Conservation (phyloP, 2,888 invertebrate genomes). For the Scaptomyza polygonia region DNA sequence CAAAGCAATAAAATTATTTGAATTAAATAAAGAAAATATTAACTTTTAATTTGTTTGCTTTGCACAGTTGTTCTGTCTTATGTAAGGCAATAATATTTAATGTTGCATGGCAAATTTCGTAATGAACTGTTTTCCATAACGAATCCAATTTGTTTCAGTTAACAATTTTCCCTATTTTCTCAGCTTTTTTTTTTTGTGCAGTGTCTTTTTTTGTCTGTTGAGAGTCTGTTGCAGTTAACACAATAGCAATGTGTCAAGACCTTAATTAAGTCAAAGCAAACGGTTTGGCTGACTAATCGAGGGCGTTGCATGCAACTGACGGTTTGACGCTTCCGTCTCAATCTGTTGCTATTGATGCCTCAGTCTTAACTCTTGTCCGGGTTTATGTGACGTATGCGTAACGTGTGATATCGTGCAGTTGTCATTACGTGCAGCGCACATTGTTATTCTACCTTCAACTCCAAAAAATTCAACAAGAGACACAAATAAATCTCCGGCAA, state of each 20-base stretch:
- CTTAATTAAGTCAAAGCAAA: constrained; percentile 57
- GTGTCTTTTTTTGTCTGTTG: background rate
- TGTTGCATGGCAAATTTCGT: too few relatives aligned
- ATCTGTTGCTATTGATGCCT: background rate
- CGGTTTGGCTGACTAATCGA: constrained; percentile 46
- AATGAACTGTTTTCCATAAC: too few relatives aligned
- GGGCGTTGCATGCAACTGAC: constrained; percentile 55
- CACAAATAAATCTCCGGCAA: constrained; percentile 18
- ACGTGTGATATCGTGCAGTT: constrained; percentile 54
- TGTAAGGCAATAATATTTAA: too few relatives aligned
- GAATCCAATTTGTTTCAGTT: too few relatives aligned
- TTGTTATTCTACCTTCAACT: constrained; percentile 45
- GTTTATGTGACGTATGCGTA: constrained; percentile 59
- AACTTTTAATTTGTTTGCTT: too few relatives aligned
- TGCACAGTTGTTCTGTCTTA: too few relatives aligned
- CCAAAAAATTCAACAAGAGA: background rate
- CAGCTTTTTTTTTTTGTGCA: background rate
- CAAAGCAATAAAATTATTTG: too few relatives aligned
- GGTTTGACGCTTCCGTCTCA: constrained; percentile 30
- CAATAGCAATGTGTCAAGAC: constrained; percentile 46
- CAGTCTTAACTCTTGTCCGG: background rate
- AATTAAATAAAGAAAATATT: too few relatives aligned
- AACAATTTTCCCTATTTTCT: too few relatives aligned
- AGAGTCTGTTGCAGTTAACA: constrained; percentile 15
- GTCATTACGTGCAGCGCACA: constrained; percentile 45